Evolutionary conservation across 2,113 vertebrate genomes (phyloP).

Genomic region (Calidris pygmaea): DNA sequence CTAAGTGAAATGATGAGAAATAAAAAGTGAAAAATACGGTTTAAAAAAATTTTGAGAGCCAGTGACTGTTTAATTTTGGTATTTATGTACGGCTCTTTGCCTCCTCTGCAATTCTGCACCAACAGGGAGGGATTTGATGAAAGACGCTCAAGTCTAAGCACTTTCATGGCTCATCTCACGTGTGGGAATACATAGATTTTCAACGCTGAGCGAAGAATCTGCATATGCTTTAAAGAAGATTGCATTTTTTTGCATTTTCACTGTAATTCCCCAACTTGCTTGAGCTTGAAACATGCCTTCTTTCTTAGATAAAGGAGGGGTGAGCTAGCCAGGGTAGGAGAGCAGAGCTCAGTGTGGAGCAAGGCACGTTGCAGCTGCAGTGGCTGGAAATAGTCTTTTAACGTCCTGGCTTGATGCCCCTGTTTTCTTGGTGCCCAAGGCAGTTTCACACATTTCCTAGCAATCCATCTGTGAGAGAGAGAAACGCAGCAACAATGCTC

Average conservation of each 20-base stretch:
- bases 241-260: background rate
- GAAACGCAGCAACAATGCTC: constrained; percentile 68
- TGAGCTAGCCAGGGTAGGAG: background rate
- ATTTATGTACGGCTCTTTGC: background rate
- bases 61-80: background rate
- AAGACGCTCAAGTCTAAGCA: background rate
- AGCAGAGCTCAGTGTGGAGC: background rate
- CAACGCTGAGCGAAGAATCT: background rate
- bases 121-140: background rate
- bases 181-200: background rate
- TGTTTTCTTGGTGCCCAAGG: constrained; percentile 65
- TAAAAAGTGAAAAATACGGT: background rate
- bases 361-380: constrained; percentile 62
- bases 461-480: constrained; percentile 66
- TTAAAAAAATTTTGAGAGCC: background rate
- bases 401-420: constrained; percentile 55
- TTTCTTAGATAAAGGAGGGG: constrained; percentile 32
- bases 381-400: constrained; percentile 58
- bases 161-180: background rate
- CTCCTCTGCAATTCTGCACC: background rate
- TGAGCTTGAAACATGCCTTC: background rate
- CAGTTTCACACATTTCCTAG: constrained; percentile 69
- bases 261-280: background rate
- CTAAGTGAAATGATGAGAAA: background rate
- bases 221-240: background rate